Percentiles rank a stretch among this genome's conserved stretches.
Conservation (phyloP, 2,113 vertebrate species). For the Cinclus cinclus region DNA sequence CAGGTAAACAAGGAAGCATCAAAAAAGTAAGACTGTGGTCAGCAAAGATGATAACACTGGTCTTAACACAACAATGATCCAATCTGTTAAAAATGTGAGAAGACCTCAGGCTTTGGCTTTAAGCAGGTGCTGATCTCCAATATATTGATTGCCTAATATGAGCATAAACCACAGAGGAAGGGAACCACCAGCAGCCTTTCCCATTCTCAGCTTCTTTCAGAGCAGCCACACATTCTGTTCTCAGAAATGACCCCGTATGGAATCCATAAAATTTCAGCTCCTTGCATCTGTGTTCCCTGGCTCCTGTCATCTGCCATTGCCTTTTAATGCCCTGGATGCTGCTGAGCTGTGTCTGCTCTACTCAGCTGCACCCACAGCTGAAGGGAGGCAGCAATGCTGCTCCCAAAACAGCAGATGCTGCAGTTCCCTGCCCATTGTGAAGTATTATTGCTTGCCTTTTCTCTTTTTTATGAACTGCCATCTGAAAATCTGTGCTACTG, state of each 20-base stretch:
- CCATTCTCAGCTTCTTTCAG: background rate
- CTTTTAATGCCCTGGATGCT: background rate
- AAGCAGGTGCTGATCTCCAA: background rate
- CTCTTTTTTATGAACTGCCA: background rate
- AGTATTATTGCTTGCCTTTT: background rate
- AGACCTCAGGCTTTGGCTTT: background rate
- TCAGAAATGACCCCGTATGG: background rate
- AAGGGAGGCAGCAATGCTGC: background rate
- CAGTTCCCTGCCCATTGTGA: background rate
- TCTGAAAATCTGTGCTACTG: background rate
- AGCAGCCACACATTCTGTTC: background rate
- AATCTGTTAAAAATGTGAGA: background rate
- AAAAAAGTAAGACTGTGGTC: background rate
- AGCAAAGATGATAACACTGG: background rate
- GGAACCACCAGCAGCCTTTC: background rate
- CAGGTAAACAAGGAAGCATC: background rate
- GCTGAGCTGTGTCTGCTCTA: background rate
- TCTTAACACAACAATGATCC: background rate
- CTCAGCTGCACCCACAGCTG: background rate
- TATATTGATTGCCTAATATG: background rate
- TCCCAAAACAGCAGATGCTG: conserved; percentile 14
- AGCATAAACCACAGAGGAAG: background rate
- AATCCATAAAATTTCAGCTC: background rate
- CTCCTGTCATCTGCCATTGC: background rate
- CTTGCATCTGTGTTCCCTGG: background rate